Base-by-base conservation (phyloP, 1,140 invertebrate genomes). In the Bactericera cockerelli region DNA sequence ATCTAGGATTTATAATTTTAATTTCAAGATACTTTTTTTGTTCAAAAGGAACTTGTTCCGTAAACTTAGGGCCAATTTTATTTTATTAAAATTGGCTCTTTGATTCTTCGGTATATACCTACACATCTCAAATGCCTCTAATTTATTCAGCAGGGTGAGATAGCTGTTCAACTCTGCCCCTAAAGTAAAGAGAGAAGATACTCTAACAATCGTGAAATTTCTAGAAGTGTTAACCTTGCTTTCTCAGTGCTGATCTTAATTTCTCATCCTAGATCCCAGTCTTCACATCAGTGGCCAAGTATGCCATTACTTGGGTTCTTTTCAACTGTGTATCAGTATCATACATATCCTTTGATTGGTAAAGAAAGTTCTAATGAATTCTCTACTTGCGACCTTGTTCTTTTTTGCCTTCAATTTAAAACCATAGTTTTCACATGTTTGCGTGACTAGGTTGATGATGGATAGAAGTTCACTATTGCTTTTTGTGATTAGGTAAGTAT, bases 101-200 rank as follows among this genome's bases (percentile, higher is more conserved):
- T 2, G 24, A 59, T 55, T 22, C 26, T 38, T 21, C 58, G 42
- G 36, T 38, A 25, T 26, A 54, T n/a, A n/a, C n/a, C n/a, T 28
- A 26, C 59, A 61, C 56, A 58, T 39, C 26, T 61, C 59, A 61
- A 58, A 61, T 1, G 33, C 36, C 31, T 61, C 36, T 42, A 61
- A 42, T 57, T 42, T 57, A 3, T 56, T 57, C 22, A 55, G 22
- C 42, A 25, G 49, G 54, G 42, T 26, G 21, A 55, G n/a, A 26
- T 60, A 33, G 57, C 11, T 24, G 42, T 57, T 39, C 59, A 57
- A 19, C 49, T 57, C 26, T 60, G 54, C 49, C 59, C 59, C 22
- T 60, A 60, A 22, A 60, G 31, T 25, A 60, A 56, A 25, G 57
- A 26, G 28, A 39, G 57, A 2, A 57, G 57, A 24, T 56, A 16